Base-by-base conservation (phyloP, 2,113 vertebrate genomes). In the Crotophaga sulcirostris region DNA sequence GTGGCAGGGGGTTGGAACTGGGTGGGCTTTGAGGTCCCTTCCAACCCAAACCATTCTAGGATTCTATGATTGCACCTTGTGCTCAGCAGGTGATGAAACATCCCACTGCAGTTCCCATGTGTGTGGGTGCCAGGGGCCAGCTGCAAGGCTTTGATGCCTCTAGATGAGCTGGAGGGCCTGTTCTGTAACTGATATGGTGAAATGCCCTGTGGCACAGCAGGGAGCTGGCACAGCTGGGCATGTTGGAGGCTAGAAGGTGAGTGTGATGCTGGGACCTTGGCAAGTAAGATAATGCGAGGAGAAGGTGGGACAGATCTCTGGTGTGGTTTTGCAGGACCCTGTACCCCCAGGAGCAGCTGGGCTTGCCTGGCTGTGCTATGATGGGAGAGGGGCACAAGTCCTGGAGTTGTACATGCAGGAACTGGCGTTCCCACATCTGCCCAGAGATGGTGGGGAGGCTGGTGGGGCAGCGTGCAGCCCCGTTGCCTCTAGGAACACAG, bases 121-220 rank as follows among this genome's bases (percentile, higher is more conserved):
- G 28, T 15, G 49, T 16, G 19, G 40, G 40, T 40, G 25, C 10
- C 12, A 13, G 26, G 31, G 25, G 25, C 55, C 44, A 62, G 33
- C 45, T 2, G 9, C 36, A 24, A 9, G 3, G 11, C 38, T 21
- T 8, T 2, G 3, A 14, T 29, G 38, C 38, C 33, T 45, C 8
- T 5, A 11, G 63, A 51, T 23, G 52, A 80, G 49, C 40, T 31
- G 38, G 7, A 28, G 60, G 60, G 23, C 31, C 38, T 40, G 36
- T 16, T 42, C 36, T 10, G 38, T n/a, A 12, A 21, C 16, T 10
- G 26, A 10, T 28, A 23, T 8, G 17, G 10, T 6, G 24, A 44
- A 34, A 17, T 1, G 6, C 10, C 34, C 34, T 4, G 5, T 1
- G 26, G 19, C 9, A 1, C 6, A 42, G 40, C 40, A 42, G 40